phyloP scores from a whole-genome alignment of 2,113 vertebrate species.

The Oreochromis spilurus region DNA sequence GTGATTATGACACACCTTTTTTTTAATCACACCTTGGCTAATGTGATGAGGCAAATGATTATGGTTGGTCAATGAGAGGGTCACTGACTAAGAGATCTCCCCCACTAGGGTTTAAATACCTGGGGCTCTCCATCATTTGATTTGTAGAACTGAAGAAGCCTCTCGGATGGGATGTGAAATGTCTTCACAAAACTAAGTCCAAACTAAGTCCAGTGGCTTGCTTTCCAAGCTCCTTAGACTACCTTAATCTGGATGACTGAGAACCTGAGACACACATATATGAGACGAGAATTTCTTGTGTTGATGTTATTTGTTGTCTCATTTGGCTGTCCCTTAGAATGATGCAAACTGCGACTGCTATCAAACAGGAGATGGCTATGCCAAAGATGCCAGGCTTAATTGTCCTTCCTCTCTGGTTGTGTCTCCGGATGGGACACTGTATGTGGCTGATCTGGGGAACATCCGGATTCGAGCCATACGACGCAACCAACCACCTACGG shows the following conservation, averaged over 20 bases:
- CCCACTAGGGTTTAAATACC: not conserved
- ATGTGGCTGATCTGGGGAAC: slow-evolving; percentile 93
- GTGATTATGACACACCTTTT: not conserved
- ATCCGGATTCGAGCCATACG: slow-evolving; percentile 92
- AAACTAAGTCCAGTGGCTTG: not conserved
- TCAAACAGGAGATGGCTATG: slow-evolving; percentile 91
- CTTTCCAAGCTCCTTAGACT: not conserved
- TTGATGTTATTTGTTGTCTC: not conserved
- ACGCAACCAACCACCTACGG: slow-evolving; percentile 83
- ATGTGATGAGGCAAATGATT: not conserved
- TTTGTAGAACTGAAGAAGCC: not conserved
- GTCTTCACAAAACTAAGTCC: not conserved
- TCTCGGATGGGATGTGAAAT: not conserved
- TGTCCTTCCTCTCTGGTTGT: slow-evolving; percentile 91
- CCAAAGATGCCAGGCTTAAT: slow-evolving; percentile 92
- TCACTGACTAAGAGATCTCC: not conserved
- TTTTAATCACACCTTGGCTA: not conserved
- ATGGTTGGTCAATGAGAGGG: not conserved
- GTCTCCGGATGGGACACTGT: slow-evolving; percentile 91
- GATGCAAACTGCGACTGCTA: slow-evolving; percentile 98
- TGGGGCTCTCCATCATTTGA: not conserved
- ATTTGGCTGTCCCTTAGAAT: slow-evolving; percentile 56
- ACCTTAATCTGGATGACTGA: not conserved
- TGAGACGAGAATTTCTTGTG: not conserved
- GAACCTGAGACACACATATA: not conserved